A percentile compares a stretch with the other conserved stretches of the same genome.
Evolutionary conservation across 30 jellyfish, hydroid and myxozoan species (phyloP).

Genomic region (Thelohanellus kitauei): DNA sequence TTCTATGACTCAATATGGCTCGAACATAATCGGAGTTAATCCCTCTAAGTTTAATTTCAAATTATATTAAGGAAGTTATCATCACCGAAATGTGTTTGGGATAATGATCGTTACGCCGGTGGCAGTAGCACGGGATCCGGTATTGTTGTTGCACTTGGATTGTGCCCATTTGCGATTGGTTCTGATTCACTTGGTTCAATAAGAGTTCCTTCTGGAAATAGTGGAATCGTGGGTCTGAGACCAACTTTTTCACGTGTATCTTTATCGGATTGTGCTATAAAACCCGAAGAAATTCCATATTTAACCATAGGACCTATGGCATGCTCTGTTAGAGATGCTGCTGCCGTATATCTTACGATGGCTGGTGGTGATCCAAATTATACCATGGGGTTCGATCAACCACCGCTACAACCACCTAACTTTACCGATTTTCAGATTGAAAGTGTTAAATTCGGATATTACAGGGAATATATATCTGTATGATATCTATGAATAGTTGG

Average conservation of each 20-base stretch:
- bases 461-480: too few relatives aligned
- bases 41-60: too few relatives aligned
- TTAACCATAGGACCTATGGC: background rate
- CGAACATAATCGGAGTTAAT: too few relatives aligned
- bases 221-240: conserved; percentile 10
- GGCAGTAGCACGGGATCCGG: background rate
- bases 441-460: too few relatives aligned
- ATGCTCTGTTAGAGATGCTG: background rate
- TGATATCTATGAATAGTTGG: too few relatives aligned
- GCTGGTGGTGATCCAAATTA: background rate
- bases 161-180: conserved; percentile 3
- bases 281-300: background rate
- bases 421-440: too few relatives aligned
- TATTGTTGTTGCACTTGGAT: background rate
- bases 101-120: background rate
- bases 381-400: background rate
- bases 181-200: conserved; percentile 17
- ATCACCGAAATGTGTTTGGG: too few relatives aligned
- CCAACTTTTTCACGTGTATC: conserved; percentile 3
- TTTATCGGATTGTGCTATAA: too few relatives aligned
- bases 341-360: background rate
- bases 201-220: conserved; percentile 13
- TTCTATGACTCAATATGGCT: too few relatives aligned
- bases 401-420: background rate
- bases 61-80: too few relatives aligned